phyloP scores from a whole-genome alignment of 2,113 vertebrate genomes.

The Bucco capensis region DNA sequence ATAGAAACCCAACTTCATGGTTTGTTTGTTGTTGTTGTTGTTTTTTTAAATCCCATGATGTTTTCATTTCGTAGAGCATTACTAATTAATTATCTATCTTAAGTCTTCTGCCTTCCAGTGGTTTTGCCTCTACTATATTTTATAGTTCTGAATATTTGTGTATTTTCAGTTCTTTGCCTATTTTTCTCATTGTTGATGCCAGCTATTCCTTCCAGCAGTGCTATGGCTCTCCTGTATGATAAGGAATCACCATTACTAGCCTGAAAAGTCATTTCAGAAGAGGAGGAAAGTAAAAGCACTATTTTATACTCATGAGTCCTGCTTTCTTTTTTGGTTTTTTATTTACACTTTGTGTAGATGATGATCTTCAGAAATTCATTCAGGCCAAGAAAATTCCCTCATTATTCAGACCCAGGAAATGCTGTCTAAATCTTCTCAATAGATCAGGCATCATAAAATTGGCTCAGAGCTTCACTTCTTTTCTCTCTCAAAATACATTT shows the following conservation, averaged over 20 bases:
- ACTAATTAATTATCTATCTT: background rate
- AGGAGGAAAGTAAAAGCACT: background rate
- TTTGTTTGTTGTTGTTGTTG: too few relatives aligned
- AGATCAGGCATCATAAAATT: background rate
- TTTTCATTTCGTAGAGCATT: background rate
- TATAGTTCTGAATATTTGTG: background rate
- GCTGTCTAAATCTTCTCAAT: background rate
- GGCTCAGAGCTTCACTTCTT: background rate
- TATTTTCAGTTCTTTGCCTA: background rate
- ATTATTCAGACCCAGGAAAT: background rate
- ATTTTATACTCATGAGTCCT: background rate
- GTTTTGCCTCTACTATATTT: background rate
- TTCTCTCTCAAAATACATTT: background rate
- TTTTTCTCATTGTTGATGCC: background rate
- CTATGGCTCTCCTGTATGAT: background rate
- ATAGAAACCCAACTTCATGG: background rate
- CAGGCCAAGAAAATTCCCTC: background rate
- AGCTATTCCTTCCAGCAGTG: background rate
- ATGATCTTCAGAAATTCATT: background rate
- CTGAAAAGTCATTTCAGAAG: background rate
- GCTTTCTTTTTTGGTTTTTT: background rate
- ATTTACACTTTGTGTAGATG: background rate
- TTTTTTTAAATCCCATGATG: background rate
- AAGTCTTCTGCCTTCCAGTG: background rate
- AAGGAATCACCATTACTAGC: background rate